Conservation (phyloP, 2,888 invertebrate genomes). For the Chaetogeoica ovagalla region DNA sequence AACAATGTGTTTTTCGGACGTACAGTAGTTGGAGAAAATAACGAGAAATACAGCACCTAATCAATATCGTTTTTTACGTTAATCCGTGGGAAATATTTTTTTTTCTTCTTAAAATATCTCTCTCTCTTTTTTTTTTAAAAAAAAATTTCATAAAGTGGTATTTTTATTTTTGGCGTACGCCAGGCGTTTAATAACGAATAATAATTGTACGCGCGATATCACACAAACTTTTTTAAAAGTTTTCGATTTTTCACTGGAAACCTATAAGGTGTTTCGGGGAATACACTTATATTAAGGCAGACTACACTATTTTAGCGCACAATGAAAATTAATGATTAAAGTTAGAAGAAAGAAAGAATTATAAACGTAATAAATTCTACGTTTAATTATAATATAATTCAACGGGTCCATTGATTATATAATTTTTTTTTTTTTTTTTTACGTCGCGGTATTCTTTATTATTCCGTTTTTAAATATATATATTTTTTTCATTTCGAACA, state of each 20-base stretch:
- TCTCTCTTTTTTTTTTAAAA: neutral
- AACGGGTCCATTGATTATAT: neutral
- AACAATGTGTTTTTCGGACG: no score
- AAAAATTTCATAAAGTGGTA: neutral
- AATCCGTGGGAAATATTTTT: no score
- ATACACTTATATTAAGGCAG: neutral
- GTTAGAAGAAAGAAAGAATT: neutral
- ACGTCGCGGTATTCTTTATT: neutral
- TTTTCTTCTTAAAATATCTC: no score
- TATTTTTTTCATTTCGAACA: conserved; percentile 13
- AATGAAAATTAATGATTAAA: conserved; percentile 18
- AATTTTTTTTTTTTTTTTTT: neutral
- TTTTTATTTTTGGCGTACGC: neutral
- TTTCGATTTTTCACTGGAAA: conserved; percentile 16
- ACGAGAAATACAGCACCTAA: no score
- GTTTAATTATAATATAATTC: conserved; percentile 15
- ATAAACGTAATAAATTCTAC: conserved; percentile 12
- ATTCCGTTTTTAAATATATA: neutral
- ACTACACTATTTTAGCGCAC: conserved; percentile 1
- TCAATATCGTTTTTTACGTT: no score
- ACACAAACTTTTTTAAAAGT: conserved; percentile 32
- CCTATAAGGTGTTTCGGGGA: no score
- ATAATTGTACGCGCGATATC: neutral
- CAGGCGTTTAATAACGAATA: conserved; percentile 7
- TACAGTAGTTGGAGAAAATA: no score